Evolutionary conservation across 1,140 invertebrate species (phyloP), one percentile per base, ranked within the genome.

Genomic region (Dolichoris vasculosae): DNA sequence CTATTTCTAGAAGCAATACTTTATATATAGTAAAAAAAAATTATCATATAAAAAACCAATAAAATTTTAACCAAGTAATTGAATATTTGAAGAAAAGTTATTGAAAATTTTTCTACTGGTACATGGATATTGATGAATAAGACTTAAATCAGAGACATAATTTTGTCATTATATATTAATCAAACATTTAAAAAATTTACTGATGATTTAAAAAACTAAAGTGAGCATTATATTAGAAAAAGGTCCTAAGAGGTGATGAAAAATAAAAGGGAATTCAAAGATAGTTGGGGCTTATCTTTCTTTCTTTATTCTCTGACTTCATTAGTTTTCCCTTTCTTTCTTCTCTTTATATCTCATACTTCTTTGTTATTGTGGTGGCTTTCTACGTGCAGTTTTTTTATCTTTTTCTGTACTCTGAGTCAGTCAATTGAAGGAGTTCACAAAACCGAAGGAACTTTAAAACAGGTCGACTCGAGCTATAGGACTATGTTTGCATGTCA

Each of bases 401-500:
- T 76, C 76, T 83, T 76, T 64, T 40, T 83, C 48, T 51, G 15
- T 55, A 46, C 82, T 83, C 38, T 83, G 40, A 71, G 82, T 76
- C 67, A 76, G 71, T 63, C 71, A 76, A 83, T 83, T 83, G 71
- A 43, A 30, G 51, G 71, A 75, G 30, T 63, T 40, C 30, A 32
- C 38, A 9, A 55, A 64, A 43, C 38, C 17, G n/a, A 76, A 64
- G 71, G 71, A 83, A 43, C 75, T 84, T 78, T 84, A 78, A 84
- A 84, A 84, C 75, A 84, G 75, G 83, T 84, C 46, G 48, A 23
- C 32, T 35, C 26, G 48, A 26, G 32, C 80, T 73, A 4, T 20
- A 11, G 40, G 8, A 77, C 0, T 7, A 46, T n/a, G 43, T 11
- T 43, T 7, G 43, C n/a, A 48, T 8, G n/a, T 43, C n/a, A 75